Evolutionary conservation across 2,888 invertebrate species (phyloP), one percentile per base, ranked within the genome.

Genomic region (Pollenia griseotomentosa): DNA sequence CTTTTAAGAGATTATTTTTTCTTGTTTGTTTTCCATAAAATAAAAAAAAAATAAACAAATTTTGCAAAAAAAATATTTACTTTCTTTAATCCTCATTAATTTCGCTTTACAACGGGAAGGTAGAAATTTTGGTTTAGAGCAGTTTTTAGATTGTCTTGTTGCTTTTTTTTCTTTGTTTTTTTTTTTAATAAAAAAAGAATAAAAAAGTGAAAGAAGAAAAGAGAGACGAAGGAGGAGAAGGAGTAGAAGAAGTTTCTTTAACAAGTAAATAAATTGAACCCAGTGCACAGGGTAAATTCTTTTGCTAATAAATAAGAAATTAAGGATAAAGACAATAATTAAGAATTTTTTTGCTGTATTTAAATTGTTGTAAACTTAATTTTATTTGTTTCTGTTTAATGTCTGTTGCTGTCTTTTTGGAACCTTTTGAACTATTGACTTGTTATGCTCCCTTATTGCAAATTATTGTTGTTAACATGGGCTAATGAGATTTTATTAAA

Each of bases 401-500:
- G 53, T 44, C 2, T 23, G 23, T 53, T 19, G 23, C 16, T 33
- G 4, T 33, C 11, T 44, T 61, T 44, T 1, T 11, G 23, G 19
- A 71, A 19, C 40, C 19, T 78, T 68, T 44, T 48, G 55, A 6
- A 63, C 61, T 55, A 63, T 71, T 80, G 42, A 70, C 44, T 63
- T 61, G 42, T 46, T 44, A 71, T 61, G 40, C n/a, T 51, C 19
- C 11, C 8, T 16, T 63, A 44, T 55, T 46, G 46, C 63, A 63
- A 63, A 55, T 71, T 44, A 55, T 65, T 70, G 33, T 40, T 68
- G 40, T 61, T 70, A 42, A 68, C 48, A 33, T 51, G 59, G 12
- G 5, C 14, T 79, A 79, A 70, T 70, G 48, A 79, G 70, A 42
- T 70, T 70, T 70, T 79, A 61, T 53, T 44, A 51, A 5, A 61